These are phyloP conservation scores for Peromyscus maniculatus DNA, from an alignment of 2,113 vertebrate genomes.

Conservation along the genomic window DNA sequence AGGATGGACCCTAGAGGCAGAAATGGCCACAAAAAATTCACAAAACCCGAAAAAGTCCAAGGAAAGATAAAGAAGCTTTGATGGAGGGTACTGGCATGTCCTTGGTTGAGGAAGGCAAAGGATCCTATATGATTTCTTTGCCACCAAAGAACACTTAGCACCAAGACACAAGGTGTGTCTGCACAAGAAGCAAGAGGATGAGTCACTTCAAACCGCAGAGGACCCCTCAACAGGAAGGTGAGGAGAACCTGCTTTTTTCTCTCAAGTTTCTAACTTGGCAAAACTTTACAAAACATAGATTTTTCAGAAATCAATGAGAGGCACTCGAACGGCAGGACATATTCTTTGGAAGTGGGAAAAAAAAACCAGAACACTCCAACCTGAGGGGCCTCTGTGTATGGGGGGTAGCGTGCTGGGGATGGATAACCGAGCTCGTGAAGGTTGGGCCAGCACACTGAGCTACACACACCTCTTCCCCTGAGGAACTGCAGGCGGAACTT, in stretches of 20 bases:
- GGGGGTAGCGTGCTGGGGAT: background rate
- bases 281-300: background rate
- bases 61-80: background rate
- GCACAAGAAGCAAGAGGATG: background rate
- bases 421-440: background rate
- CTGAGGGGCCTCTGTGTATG: background rate
- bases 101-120: background rate
- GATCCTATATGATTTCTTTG: background rate
- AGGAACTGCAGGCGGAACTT: constrained; percentile 82
- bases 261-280: background rate
- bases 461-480: too few relatives aligned
- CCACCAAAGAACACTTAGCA: background rate
- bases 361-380: background rate
- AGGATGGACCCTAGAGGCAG: too few relatives aligned
- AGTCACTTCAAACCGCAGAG: background rate
- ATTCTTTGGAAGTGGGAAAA: background rate
- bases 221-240: background rate
- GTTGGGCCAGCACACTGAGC: background rate
- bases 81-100: background rate
- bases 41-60: background rate
- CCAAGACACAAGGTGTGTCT: rapidly evolving
- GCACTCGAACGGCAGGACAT: background rate
- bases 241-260: background rate
- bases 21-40: background rate
- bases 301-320: background rate